These are phyloP conservation scores for silkworm (Bombyx mori) DNA, from an alignment of 1,140 invertebrate species.

Conservation along the genomic window DNA sequence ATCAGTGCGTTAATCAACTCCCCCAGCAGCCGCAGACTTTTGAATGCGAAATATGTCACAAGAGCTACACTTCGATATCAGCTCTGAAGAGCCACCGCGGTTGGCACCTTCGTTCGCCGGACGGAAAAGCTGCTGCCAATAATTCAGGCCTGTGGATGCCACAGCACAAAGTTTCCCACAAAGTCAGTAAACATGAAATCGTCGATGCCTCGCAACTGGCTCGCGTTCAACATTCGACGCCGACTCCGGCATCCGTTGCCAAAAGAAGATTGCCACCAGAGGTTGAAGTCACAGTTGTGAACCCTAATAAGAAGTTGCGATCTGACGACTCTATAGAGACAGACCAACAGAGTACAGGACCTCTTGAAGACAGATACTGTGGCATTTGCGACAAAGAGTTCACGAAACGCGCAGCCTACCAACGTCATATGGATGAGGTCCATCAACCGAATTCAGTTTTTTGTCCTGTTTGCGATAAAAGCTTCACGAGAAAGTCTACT, in stretches of 20 bases:
- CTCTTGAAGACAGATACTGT: constrained; percentile 69
- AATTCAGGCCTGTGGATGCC: constrained; percentile 70
- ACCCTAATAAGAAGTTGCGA: constrained; percentile 63
- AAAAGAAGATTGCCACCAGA: constrained; percentile 64
- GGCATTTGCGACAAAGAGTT: constrained; percentile 74
- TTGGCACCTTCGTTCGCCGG: constrained; percentile 73
- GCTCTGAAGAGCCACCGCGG: constrained; percentile 74
- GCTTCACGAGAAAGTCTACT: constrained; percentile 68
- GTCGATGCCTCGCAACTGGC: constrained; percentile 36
- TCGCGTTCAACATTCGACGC: constrained; percentile 27
- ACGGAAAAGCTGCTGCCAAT: constrained; percentile 68
- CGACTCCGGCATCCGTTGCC: constrained; percentile 22
- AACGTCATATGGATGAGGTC: constrained; percentile 73
- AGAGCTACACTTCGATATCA: constrained; percentile 71
- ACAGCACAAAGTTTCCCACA: constrained; percentile 66
- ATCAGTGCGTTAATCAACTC: constrained; percentile 54
- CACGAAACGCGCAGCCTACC: constrained; percentile 69
- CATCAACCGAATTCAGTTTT: constrained; percentile 49
- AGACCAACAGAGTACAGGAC: constrained; percentile 33
- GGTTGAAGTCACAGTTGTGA: constrained; percentile 65
- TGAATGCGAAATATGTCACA: constrained; percentile 73
- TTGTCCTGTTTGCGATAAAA: constrained; percentile 72
- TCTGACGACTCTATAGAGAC: constrained; percentile 57
- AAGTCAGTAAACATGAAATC: constrained; percentile 67
- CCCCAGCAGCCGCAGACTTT: constrained; percentile 53